Conservation (phyloP, 2,797 vertebrate genomes). For the Thalassophryne amazonica region DNA sequence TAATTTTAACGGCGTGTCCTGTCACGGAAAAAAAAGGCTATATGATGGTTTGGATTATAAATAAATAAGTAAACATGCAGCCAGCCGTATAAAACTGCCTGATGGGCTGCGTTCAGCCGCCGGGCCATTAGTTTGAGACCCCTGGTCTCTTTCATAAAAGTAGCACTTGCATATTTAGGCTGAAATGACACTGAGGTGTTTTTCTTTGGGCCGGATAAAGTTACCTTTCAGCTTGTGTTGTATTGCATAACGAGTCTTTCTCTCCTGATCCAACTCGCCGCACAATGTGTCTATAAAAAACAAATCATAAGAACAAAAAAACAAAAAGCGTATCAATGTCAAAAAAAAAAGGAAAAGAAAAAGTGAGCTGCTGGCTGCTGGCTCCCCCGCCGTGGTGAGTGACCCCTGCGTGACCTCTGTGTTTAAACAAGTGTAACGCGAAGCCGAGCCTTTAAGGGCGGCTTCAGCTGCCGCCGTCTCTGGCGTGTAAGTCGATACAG, state of each 20-base stretch:
- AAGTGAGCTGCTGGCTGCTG: constrained; percentile 33
- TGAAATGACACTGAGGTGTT: constrained; percentile 11
- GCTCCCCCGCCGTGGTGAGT: constrained; percentile 65
- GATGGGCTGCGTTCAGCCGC: no score
- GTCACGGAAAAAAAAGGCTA: no score
- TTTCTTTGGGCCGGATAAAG: constrained; percentile 54
- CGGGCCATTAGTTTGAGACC: no score
- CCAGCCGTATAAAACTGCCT: no score
- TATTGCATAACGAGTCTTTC: constrained; percentile 93
- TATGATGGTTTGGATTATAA: no score
- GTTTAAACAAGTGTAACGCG: constrained; percentile 71
- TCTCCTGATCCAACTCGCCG: constrained; percentile 93
- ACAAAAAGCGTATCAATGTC: constrained; percentile 6
- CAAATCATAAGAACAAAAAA: constrained; percentile 32
- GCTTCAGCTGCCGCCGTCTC: constrained; percentile 70
- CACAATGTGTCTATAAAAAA: constrained; percentile 87
- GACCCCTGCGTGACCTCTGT: constrained; percentile 67
- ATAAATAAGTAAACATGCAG: no score
- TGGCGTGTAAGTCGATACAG: constrained; percentile 75
- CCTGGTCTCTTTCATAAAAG: constrained; percentile 54
- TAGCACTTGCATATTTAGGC: constrained; percentile 76
- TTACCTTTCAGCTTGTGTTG: constrained; percentile 95
- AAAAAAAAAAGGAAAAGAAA: constrained; percentile 4
- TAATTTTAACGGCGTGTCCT: no score
- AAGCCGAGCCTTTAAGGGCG: constrained; percentile 70